Conservation (phyloP, 2,888 invertebrate species). For the Ramazzottius varieornatus region DNA sequence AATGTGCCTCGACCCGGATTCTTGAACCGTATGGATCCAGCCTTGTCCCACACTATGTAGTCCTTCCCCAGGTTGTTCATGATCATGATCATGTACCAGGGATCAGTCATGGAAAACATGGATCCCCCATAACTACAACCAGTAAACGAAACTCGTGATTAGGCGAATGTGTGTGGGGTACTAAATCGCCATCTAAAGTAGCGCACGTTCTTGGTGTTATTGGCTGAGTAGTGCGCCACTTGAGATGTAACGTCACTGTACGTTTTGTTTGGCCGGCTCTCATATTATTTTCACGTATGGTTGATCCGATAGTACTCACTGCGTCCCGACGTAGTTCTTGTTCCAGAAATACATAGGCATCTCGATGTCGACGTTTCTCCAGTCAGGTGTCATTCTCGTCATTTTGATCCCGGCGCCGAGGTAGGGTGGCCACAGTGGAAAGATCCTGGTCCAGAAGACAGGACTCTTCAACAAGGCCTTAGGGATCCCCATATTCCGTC, state of each 20-base stretch:
- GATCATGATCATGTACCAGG: background rate
- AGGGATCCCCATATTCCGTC: too few relatives aligned
- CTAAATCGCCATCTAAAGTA: too few relatives aligned
- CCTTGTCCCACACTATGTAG: background rate
- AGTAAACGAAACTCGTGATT: too few relatives aligned
- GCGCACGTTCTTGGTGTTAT: too few relatives aligned
- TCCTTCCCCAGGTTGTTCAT: background rate
- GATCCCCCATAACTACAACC: background rate
- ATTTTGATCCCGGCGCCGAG: background rate
- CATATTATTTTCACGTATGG: too few relatives aligned
- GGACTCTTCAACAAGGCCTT: too few relatives aligned
- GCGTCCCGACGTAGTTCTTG: background rate
- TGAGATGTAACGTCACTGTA: too few relatives aligned
- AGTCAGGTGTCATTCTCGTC: background rate
- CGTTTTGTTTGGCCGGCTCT: too few relatives aligned
- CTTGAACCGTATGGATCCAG: background rate
- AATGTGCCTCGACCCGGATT: background rate
- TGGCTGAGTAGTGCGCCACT: too few relatives aligned
- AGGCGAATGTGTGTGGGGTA: too few relatives aligned
- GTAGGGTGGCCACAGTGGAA: background rate
- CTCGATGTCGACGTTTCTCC: background rate
- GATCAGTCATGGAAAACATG: background rate
- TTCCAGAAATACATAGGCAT: background rate
- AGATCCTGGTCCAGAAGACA: background rate
- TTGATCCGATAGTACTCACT: too few relatives aligned